These are phyloP conservation scores for Chamaedrilus cognettii DNA, from an alignment of 2,888 invertebrate species.

Conservation along the genomic window DNA sequence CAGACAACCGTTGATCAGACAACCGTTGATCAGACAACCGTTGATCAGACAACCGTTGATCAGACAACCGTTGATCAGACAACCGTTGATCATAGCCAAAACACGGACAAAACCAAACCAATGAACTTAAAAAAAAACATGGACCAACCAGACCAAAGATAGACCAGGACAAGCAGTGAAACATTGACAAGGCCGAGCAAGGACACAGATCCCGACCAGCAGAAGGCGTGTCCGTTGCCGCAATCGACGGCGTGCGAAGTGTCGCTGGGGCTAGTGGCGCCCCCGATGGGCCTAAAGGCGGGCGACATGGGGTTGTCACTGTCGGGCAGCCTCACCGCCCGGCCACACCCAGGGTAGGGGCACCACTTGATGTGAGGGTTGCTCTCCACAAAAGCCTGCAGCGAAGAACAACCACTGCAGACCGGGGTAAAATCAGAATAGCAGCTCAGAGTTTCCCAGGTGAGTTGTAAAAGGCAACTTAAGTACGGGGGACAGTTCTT, in stretches of 20 bases:
- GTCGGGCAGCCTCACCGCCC: conserved; percentile 69
- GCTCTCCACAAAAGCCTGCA: conserved; percentile 71
- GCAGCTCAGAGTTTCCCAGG: too few species aligned
- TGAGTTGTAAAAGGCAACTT: too few species aligned
- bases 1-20: too few species aligned
- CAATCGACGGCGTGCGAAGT: conserved; percentile 69
- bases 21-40: too few species aligned
- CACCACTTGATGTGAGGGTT: conserved; percentile 74
- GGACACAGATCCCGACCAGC: conserved; percentile 63
- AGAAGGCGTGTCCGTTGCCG: conserved; percentile 72
- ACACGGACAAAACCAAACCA: background rate
- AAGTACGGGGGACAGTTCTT: too few species aligned
- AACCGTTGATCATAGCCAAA: background rate
- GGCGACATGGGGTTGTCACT: conserved; percentile 41
- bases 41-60: too few species aligned
- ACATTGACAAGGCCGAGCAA: too few species aligned
- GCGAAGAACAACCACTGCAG: too few species aligned
- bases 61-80: too few species aligned
- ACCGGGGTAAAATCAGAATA: too few species aligned
- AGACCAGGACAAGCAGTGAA: background rate
- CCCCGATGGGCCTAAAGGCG: conserved; percentile 23
- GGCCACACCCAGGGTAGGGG: conserved; percentile 69
- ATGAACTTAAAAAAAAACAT: background rate
- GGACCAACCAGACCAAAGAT: background rate
- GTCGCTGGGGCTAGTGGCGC: conserved; percentile 36